Percentiles rank a stretch among this genome's conserved stretches.
phyloP scores from a whole-genome alignment of 2,113 vertebrate genomes.

The Podarcis cretensis region DNA sequence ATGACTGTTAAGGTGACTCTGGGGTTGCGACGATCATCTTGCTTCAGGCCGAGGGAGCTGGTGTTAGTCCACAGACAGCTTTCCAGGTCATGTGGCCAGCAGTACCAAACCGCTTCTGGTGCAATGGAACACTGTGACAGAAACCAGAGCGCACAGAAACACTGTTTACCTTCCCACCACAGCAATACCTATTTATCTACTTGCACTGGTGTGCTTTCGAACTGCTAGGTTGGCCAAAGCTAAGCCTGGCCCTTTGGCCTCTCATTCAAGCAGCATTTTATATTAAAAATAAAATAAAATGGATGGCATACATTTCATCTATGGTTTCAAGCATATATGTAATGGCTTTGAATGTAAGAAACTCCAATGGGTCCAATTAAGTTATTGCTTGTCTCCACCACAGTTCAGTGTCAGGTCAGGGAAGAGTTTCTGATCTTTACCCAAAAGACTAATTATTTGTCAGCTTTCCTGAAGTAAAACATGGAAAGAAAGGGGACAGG shows the following conservation, averaged over 20 bases:
- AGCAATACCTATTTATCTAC: too few species aligned
- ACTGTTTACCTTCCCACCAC: too few species aligned
- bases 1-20: too few species aligned
- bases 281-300: background rate
- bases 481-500: conserved; percentile 26
- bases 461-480: conserved; percentile 12
- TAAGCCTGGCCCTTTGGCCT: background rate
- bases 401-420: conserved; percentile 2
- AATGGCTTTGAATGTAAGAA: conserved; percentile 40
- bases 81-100: too few species aligned
- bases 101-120: too few species aligned
- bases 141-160: too few species aligned
- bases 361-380: conserved; percentile 49
- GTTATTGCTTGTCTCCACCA: conserved; percentile 30
- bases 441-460: conserved; percentile 26
- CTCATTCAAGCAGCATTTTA: background rate
- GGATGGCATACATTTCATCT: conserved; percentile 31
- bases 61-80: too few species aligned
- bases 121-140: too few species aligned
- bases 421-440: conserved; percentile 25
- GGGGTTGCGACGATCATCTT: too few species aligned
- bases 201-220: too few species aligned
- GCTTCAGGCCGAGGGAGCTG: too few species aligned
- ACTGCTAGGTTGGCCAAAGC: too few species aligned
- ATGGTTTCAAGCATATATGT: conserved; percentile 8